Evolutionary conservation across 2,797 vertebrate species (phyloP).

Genomic region (Pipistrellus pygmaeus): DNA sequence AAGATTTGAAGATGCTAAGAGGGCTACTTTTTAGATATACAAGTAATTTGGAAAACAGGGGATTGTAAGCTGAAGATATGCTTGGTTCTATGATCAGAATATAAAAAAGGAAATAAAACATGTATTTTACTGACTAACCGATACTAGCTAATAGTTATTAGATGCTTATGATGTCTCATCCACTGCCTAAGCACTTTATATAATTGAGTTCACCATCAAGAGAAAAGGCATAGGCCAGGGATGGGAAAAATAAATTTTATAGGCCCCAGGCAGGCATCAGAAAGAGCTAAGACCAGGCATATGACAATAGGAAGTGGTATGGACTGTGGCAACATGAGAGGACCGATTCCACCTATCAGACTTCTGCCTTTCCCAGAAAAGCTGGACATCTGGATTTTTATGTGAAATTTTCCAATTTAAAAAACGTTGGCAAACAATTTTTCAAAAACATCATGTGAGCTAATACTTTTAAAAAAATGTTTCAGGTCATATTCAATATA

Average conservation of each 20-base stretch:
- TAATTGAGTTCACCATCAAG: neutral
- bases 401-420: neutral
- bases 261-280: neutral
- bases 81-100: neutral
- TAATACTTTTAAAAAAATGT: neutral
- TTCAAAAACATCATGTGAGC: neutral
- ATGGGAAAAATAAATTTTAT: too few relatives aligned
- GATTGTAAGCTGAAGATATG: neutral
- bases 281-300: neutral
- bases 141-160: neutral
- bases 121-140: neutral
- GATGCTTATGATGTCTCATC: fast-evolving
- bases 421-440: neutral
- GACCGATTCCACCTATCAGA: fast-evolving
- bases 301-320: too few relatives aligned
- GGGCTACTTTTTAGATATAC: neutral
- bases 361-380: neutral
- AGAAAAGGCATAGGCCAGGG: neutral
- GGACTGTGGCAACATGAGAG: fast-evolving
- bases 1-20: neutral
- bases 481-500: neutral
- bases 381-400: neutral
- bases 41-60: neutral
- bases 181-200: neutral
- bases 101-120: neutral